Evolutionary conservation across 2,797 vertebrate genomes (phyloP).

Genomic region (Fistularia tabacaria): DNA sequence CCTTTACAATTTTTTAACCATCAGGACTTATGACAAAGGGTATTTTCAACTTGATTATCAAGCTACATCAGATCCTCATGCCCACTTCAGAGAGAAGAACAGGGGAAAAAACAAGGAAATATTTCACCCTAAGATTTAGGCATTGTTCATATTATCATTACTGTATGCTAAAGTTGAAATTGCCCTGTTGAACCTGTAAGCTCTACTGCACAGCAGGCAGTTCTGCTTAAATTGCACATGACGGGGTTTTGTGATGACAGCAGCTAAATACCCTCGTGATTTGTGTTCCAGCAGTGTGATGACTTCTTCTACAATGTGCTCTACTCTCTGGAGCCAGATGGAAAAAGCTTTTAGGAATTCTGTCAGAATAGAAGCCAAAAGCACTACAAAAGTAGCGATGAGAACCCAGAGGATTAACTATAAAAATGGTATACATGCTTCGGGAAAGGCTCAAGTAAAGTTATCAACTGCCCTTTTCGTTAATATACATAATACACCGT

Average conservation of each 20-base stretch:
- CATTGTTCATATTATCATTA: conserved; percentile 51
- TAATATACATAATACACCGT: conserved; percentile 25
- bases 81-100: conserved; percentile 17
- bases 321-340: conserved; percentile 34
- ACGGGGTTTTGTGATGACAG: conserved; percentile 63
- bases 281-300: conserved; percentile 57
- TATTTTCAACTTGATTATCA: too few relatives aligned
- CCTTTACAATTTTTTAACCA: too few relatives aligned
- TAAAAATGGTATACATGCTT: conserved; percentile 49
- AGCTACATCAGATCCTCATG: conserved; percentile 1
- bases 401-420: conserved; percentile 43
- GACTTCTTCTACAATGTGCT: conserved; percentile 51
- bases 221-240: conserved; percentile 56
- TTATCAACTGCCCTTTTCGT: neutral
- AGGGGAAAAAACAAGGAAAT: conserved; percentile 13
- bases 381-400: conserved; percentile 27
- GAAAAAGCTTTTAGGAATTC: conserved; percentile 36
- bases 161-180: conserved; percentile 65
- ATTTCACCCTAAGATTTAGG: neutral
- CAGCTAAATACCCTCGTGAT: conserved; percentile 70
- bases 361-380: conserved; percentile 29
- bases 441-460: conserved; percentile 13
- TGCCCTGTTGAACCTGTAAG: conserved; percentile 65
- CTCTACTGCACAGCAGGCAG: conserved; percentile 47
- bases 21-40: too few relatives aligned